Conservation (phyloP, 64 coral and sea anemone species). For the Pocillopora damicornis region DNA sequence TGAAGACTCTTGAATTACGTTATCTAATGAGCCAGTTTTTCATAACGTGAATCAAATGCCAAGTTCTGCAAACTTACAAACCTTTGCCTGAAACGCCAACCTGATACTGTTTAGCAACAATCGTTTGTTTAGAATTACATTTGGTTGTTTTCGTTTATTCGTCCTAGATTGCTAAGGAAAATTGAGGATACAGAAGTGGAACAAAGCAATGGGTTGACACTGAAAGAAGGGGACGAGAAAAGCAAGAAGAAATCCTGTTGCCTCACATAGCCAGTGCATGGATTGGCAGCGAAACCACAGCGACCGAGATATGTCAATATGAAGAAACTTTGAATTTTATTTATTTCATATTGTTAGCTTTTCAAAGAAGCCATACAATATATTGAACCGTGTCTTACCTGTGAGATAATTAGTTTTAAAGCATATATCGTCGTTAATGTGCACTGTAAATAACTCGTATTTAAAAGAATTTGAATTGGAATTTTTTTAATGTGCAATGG, state of each 20-base stretch:
- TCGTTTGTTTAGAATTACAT: not conserved
- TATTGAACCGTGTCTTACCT: not conserved
- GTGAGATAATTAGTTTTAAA: not conserved
- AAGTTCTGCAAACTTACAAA: no score
- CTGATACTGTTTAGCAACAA: no score
- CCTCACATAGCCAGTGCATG: not conserved
- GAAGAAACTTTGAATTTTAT: no score
- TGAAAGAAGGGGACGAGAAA: constrained; percentile 46
- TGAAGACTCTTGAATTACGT: no score
- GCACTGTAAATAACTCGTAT: constrained; percentile 18
- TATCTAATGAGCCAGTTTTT: no score
- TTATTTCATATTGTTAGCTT: not conserved
- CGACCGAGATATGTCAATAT: no score
- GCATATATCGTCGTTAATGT: not conserved
- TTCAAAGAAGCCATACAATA: not conserved
- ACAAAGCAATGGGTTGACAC: constrained; percentile 22
- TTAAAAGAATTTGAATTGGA: constrained; percentile 16
- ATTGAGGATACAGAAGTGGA: constrained; percentile 53
- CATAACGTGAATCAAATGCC: no score
- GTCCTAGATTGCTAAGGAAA: constrained; percentile 42
- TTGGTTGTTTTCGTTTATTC: not conserved
- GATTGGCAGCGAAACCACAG: no score
- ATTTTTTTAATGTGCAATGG: constrained; percentile 7
- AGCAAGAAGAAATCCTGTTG: constrained; percentile 60
- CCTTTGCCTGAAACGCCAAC: no score